Evolutionary conservation across 2,797 vertebrate species (phyloP), one percentile per base, ranked within the genome.

Genomic region (Neosilurus mollespiculum): DNA sequence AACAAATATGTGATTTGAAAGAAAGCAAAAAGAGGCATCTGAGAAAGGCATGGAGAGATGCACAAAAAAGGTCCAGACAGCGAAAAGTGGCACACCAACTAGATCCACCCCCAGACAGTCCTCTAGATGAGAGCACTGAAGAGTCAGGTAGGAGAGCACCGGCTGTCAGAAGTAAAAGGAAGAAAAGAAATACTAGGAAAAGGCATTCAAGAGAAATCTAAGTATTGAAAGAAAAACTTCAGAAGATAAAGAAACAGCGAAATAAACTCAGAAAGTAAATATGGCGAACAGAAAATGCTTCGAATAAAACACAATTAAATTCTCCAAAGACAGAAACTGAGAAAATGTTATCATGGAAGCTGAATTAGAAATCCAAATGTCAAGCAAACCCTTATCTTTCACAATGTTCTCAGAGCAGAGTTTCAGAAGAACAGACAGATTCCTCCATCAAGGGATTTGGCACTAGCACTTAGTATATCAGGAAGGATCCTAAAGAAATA

Each of bases 1-100:
- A 30, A 87, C 56, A 71, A 53, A 67, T 80, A 56, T 7, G 43
- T 51, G 69, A 84, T 49, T 82, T 85, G 54, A 58, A n/a, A 58
- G 22, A 54, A 62, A 67, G n/a, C 26, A 24, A 10, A 8, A 4
- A 79, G 14, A 69, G 65, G 51, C 9, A 65, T 24, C 61, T 3
- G 10, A 65, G n/a, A 51, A 62, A 62, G 4, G 10, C n/a, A 9
- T 62, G 22, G 22, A 62, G 4, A 22, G 22, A 62, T n/a, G 59
- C 22, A 12, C n/a, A 64, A 24, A 26, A 26, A 64, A 64, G n/a
- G 11, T 64, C 62, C 59, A 62, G 10, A 62, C 59, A 61, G 20
- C 2, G 10, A 4, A 26, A 12, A 1, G 24, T 5, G 3, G 11
- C 14, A 12, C 4, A 64, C 14, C 64, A 30, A 14, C 14, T 30